These are phyloP conservation scores for Hippocampus barbouri DNA, from an alignment of 2,113 vertebrate species.

Conservation along the genomic window DNA sequence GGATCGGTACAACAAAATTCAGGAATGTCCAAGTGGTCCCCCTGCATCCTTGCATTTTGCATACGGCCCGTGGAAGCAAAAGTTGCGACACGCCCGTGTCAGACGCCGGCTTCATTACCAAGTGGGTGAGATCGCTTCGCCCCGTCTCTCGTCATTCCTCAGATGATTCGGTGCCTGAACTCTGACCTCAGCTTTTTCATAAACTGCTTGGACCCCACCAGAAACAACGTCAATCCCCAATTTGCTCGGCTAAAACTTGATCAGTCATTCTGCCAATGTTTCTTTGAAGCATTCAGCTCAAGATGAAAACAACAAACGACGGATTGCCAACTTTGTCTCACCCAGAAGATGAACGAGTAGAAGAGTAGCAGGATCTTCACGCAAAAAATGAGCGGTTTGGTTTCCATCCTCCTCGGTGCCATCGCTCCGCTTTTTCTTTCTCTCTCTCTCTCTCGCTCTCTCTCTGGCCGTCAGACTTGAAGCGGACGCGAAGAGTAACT, in stretches of 20 bases:
- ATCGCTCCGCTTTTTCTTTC: constrained; percentile 54
- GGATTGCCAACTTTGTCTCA: constrained; percentile 56
- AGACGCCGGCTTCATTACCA: constrained; percentile 28
- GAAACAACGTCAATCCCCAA: background rate
- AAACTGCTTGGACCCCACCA: background rate
- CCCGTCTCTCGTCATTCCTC: constrained; percentile 40
- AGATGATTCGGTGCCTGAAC: constrained; percentile 15
- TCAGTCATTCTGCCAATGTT: background rate
- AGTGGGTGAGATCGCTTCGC: constrained; percentile 14
- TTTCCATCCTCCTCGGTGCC: constrained; percentile 90
- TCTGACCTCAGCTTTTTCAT: constrained; percentile 5
- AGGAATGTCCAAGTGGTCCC: background rate
- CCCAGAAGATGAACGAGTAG: constrained; percentile 92
- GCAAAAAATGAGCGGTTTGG: constrained; percentile 88
- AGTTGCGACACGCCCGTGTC: background rate
- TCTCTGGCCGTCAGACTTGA: background rate
- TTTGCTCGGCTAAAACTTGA: background rate
- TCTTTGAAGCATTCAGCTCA: background rate
- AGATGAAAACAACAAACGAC: background rate
- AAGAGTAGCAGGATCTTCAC: constrained; percentile 87
- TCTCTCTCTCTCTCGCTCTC: background rate
- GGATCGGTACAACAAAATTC: background rate
- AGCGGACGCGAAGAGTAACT: background rate
- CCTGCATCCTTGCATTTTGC: background rate
- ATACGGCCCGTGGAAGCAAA: background rate